phyloP scores from a whole-genome alignment of 2,888 invertebrate species.

The Nomada ruficornis region DNA sequence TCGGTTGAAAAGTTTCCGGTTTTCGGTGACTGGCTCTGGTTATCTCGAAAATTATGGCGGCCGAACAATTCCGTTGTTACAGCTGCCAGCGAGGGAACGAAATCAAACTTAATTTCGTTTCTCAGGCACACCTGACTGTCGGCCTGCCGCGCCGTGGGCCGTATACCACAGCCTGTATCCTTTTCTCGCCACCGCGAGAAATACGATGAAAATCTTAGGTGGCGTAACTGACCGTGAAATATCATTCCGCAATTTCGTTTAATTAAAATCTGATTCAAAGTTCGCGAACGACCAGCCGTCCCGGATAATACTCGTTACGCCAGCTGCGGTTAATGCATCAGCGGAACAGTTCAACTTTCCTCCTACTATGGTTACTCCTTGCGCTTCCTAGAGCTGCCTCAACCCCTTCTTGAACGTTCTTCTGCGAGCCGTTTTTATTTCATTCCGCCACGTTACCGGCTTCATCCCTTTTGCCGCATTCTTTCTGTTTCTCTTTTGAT shows the following conservation, averaged over 20 bases:
- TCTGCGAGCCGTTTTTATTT: background rate
- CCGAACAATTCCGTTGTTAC: constrained; percentile 47
- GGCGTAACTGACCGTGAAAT: constrained; percentile 75
- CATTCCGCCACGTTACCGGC: background rate
- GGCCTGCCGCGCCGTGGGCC: constrained; percentile 39
- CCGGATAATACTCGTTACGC: constrained; percentile 71
- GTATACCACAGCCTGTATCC: constrained; percentile 38
- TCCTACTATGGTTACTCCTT: background rate
- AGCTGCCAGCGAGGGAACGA: constrained; percentile 63
- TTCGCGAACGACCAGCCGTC: constrained; percentile 68
- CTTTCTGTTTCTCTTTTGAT: constrained; percentile 2
- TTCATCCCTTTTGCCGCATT: background rate
- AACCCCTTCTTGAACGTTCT: constrained; percentile 12
- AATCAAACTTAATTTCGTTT: constrained; percentile 70
- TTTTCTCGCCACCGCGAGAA: constrained; percentile 14
- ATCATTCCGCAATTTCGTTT: constrained; percentile 83
- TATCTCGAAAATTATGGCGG: constrained; percentile 54
- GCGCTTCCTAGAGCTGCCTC: constrained; percentile 32
- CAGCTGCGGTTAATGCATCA: constrained; percentile 83
- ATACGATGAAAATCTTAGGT: constrained; percentile 20
- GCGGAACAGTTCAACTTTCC: constrained; percentile 77
- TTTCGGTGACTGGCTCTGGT: constrained; percentile 42
- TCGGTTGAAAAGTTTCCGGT: constrained; percentile 55
- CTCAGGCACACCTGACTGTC: constrained; percentile 63
- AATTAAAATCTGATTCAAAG: constrained; percentile 84